Percentiles rank a stretch among this genome's conserved stretches.
These are phyloP conservation scores for Standfussiana lucernea DNA, from an alignment of 2,888 invertebrate genomes.

Conservation along the genomic window DNA sequence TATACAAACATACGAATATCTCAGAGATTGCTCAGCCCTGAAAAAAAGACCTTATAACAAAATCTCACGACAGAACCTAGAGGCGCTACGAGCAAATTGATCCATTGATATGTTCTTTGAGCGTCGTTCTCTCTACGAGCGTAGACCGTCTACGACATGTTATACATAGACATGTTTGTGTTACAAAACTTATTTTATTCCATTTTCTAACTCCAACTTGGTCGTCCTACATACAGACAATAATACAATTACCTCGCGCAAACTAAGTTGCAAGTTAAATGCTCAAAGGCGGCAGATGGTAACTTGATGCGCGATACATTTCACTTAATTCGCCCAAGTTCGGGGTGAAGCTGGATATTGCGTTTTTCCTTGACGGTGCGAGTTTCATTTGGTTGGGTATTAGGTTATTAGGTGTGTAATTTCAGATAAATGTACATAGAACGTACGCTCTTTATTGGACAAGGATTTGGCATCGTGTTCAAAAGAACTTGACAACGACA, in stretches of 20 bases:
- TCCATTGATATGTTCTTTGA: no score
- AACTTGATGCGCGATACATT: conserved; percentile 65
- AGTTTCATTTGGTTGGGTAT: not conserved
- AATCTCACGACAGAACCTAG: no score
- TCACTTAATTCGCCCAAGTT: conserved; percentile 62
- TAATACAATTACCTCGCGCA: conserved; percentile 67
- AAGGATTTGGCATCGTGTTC: not conserved
- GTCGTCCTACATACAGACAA: conserved; percentile 63
- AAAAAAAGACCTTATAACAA: no score
- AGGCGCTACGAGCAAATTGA: no score
- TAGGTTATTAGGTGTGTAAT: not conserved
- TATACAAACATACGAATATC: no score
- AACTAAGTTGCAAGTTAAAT: conserved; percentile 70
- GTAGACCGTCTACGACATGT: not conserved
- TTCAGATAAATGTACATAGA: not conserved
- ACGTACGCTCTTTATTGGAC: not conserved
- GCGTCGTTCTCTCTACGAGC: no score
- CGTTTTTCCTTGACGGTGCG: conserved; percentile 1
- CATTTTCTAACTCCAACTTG: not conserved
- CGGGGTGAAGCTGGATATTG: conserved; percentile 28
- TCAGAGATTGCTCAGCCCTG: no score
- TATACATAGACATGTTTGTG: not conserved
- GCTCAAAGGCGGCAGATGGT: conserved; percentile 68
- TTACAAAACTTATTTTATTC: conserved; percentile 17
- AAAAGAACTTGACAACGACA: not conserved